Conservation (phyloP, 2,888 invertebrate genomes). For the Empis livida region DNA sequence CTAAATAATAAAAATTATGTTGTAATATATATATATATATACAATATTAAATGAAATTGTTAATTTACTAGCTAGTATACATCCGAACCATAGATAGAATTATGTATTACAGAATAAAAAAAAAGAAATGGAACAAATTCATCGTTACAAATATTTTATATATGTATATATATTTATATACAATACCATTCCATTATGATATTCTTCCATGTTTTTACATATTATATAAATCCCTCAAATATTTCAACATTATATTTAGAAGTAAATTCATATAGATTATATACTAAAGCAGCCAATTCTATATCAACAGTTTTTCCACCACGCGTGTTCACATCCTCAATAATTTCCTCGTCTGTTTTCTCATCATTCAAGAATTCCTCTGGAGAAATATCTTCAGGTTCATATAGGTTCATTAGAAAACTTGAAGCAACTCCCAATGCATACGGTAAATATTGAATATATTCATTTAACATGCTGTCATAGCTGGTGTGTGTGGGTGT, state of each 20-base stretch:
- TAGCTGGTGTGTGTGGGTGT: too few species aligned
- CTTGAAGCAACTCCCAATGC: constrained; percentile 17
- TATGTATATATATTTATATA: too few species aligned
- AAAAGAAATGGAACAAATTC: too few species aligned
- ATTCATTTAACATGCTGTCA: constrained; percentile 24
- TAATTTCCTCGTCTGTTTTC: constrained; percentile 12
- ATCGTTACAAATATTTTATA: too few species aligned
- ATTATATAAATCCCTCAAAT: background rate
- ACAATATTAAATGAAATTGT: too few species aligned
- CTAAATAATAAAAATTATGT: too few species aligned
- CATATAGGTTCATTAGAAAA: constrained; percentile 23
- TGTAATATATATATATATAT: too few species aligned
- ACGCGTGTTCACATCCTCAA: constrained; percentile 11
- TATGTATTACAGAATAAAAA: too few species aligned
- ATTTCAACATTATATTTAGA: constrained; percentile 15
- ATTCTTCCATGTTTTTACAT: too few species aligned
- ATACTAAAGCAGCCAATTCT: constrained; percentile 26
- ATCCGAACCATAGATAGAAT: too few species aligned
- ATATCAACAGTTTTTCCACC: constrained; percentile 27
- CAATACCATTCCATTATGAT: too few species aligned
- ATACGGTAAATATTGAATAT: constrained; percentile 23
- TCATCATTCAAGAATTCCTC: constrained; percentile 15
- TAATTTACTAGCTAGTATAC: too few species aligned
- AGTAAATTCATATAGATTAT: constrained; percentile 24
- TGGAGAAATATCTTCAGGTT: constrained; percentile 12